Evolutionary conservation across 1,140 invertebrate genomes (phyloP).

Genomic region (Brevipalpus yothersi): DNA sequence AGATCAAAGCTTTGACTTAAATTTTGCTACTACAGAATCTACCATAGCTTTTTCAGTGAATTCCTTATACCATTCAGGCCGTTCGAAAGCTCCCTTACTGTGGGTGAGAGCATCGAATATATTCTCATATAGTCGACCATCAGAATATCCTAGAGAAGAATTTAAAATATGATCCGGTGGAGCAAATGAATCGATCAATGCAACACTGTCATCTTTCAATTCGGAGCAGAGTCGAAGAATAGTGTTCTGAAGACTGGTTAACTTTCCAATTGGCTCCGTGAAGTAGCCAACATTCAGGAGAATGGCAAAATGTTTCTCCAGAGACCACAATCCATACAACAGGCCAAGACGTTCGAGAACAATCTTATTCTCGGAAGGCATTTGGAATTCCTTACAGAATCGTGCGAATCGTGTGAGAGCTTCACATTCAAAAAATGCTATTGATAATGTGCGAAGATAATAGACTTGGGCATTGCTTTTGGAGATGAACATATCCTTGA

Average conservation of each 20-base stretch:
- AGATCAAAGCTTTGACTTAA: neutral
- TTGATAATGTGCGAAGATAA: conserved; percentile 40
- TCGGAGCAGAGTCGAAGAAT: conserved; percentile 34
- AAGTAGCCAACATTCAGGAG: conserved; percentile 13
- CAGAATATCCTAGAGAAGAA: conserved; percentile 45
- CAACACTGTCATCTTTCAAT: conserved; percentile 43
- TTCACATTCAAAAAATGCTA: conserved; percentile 39
- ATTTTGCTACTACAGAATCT: too few species aligned
- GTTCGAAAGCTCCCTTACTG: conserved; percentile 17
- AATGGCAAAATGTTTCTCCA: conserved; percentile 11
- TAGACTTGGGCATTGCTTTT: conserved; percentile 59
- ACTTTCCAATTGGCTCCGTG: conserved; percentile 16
- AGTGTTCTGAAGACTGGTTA: conserved; percentile 13
- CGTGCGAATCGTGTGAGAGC: conserved; percentile 1
- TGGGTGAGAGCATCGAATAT: conserved; percentile 20
- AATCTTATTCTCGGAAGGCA: conserved; percentile 1
- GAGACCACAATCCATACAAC: conserved; percentile 15
- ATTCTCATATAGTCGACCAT: conserved; percentile 50
- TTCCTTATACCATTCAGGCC: conserved; percentile 20
- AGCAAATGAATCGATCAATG: conserved; percentile 56
- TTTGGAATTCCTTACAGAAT: conserved; percentile 1
- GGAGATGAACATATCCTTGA: conserved; percentile 39
- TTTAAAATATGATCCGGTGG: conserved; percentile 64
- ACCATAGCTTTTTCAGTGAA: conserved; percentile 14
- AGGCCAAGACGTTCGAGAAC: conserved; percentile 10